Evolutionary conservation across 2,113 vertebrate species (phyloP), one percentile per base, ranked within the genome.

Genomic region (Trichomycterus rosablanca): DNA sequence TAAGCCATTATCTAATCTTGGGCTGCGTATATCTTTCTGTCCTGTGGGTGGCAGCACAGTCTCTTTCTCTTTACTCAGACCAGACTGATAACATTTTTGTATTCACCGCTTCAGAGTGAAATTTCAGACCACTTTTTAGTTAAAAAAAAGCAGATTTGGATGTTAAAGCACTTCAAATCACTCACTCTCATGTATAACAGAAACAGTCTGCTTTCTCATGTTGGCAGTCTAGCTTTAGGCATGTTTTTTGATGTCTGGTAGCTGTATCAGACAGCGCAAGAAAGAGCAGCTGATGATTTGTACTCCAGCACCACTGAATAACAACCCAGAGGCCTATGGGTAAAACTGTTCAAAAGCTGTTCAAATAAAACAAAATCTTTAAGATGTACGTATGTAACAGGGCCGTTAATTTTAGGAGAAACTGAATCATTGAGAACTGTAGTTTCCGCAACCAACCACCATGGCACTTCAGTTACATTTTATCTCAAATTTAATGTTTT

Each of bases 21-120:
- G n/a, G n/a, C n/a, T n/a, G n/a, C n/a, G n/a, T 50, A 67, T 59
- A 58, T 63, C 10, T 28, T 51, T 37, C 35, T 34, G 44, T 56
- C 68, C 68, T 63, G 64, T 64, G 60, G 68, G 56, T 63, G 72
- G 72, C 52, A 67, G 63, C 63, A 74, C 42, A 71, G 51, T 39
- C 55, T 51, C 49, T 63, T 63, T 40, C 16, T 66, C 61, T 45
- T 34, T 45, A 10, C 8, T n/a, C 26, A 35, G 8, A 16, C 8
- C n/a, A n/a, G n/a, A n/a, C n/a, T n/a, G n/a, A n/a, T 58, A 26
- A 6, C 18, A 35, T 32, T 55, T 68, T 66, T 54, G 54, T 65
- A 61, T 26, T 28, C 43, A 49, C 20, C 16, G 56, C 42, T 15
- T 23, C 5, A 57, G 15, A 11, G 51, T 51, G 26, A 56, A 55